Conservation (phyloP, 2,797 vertebrate genomes). For the Pachyuromys duprasi region DNA sequence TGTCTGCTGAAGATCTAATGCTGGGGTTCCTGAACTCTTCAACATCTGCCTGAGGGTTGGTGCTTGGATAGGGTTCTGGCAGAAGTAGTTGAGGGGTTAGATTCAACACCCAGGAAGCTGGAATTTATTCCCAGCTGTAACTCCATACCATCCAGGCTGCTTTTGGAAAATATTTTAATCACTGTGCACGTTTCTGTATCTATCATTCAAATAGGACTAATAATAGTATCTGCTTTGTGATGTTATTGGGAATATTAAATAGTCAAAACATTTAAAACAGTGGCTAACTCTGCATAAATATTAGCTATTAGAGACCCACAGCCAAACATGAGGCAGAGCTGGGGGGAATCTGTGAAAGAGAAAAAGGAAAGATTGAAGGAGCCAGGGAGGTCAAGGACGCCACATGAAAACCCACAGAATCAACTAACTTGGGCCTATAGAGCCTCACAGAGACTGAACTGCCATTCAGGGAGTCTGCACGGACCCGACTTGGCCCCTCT, state of each 20-base stretch:
- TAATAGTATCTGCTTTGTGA: not conserved
- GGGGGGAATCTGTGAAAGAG: not conserved
- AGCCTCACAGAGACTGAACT: not conserved
- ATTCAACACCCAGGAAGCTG: not conserved
- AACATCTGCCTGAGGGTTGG: not conserved
- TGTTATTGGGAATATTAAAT: conserved; percentile 51
- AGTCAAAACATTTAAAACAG: conserved; percentile 26
- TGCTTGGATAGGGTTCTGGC: not conserved
- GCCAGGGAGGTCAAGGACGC: not conserved
- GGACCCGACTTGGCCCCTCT: not conserved
- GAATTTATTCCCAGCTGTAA: not conserved
- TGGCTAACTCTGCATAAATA: not conserved
- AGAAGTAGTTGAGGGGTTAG: not conserved
- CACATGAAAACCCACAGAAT: not conserved
- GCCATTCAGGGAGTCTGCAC: not conserved
- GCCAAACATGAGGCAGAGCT: not conserved
- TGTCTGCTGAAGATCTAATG: not conserved
- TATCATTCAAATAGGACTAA: conserved; percentile 49
- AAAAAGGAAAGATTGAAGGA: not conserved
- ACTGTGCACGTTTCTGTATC: conserved; percentile 23
- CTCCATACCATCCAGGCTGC: not conserved
- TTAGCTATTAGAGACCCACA: not conserved
- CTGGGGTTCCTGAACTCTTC: not conserved
- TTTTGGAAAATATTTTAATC: conserved; percentile 32
- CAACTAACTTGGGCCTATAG: not conserved